These are phyloP conservation scores for Pseudoips prasinana DNA, from an alignment of 2,888 invertebrate species.

Conservation along the genomic window DNA sequence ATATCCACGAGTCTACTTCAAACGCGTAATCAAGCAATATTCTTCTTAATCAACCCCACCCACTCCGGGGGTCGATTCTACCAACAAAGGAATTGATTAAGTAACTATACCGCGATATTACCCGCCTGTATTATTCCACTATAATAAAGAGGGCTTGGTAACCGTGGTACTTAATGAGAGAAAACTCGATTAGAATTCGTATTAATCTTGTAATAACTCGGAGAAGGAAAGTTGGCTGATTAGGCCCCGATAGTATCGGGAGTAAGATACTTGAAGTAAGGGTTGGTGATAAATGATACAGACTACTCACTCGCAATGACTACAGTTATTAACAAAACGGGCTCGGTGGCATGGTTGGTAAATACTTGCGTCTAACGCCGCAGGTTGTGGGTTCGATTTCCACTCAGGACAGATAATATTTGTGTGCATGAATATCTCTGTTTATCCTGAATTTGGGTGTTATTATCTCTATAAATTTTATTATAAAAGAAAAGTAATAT, in stretches of 20 bases:
- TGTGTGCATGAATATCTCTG: too few relatives aligned
- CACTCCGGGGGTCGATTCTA: conserved; percentile 74
- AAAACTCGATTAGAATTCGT: conserved; percentile 81
- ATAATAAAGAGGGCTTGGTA: conserved; percentile 79
- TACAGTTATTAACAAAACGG: too few relatives aligned
- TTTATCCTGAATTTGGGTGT: too few relatives aligned
- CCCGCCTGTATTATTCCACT: conserved; percentile 76
- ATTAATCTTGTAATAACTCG: conserved; percentile 75
- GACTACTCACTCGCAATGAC: too few relatives aligned
- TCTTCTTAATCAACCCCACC: conserved; percentile 81
- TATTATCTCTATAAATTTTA: too few relatives aligned
- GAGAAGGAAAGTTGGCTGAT: conserved; percentile 65
- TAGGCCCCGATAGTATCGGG: conserved; percentile 39
- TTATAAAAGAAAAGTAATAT: too few relatives aligned
- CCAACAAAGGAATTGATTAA: conserved; percentile 82
- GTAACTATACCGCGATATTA: conserved; percentile 80
- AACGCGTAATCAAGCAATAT: conserved; percentile 80
- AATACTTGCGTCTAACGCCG: too few relatives aligned
- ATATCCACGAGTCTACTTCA: conserved; percentile 64
- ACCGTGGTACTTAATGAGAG: conserved; percentile 80
- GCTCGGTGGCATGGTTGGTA: too few relatives aligned
- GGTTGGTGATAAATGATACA: conserved; percentile 14
- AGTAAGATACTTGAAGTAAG: conserved; percentile 29
- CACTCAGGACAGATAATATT: too few relatives aligned
- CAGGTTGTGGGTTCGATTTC: too few relatives aligned